Evolutionary conservation across 2,797 vertebrate genomes (phyloP).

Genomic region (Paratrypauchen microcephalus): DNA sequence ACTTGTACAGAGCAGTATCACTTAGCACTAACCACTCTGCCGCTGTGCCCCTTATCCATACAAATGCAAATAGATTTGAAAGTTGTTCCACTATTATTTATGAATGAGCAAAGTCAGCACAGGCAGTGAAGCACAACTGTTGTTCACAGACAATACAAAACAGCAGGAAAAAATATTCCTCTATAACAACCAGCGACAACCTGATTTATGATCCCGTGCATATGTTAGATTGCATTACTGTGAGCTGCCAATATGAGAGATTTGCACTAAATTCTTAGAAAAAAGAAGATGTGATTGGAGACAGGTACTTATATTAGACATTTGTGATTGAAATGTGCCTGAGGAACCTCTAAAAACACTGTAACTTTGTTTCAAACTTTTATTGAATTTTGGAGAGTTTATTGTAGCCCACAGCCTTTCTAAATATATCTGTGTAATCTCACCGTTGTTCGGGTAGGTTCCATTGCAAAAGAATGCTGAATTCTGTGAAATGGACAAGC

Average conservation of each 20-base stretch:
- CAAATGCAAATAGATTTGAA: neutral
- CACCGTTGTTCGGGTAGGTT: too few species aligned
- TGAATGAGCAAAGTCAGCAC: slow-evolving; percentile 7
- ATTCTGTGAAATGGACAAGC: too few species aligned
- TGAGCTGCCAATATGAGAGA: neutral
- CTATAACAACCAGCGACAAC: neutral
- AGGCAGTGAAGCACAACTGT: slow-evolving; percentile 5
- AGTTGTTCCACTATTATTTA: neutral
- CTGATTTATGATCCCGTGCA: neutral
- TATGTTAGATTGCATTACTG: neutral
- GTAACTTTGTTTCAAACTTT: neutral
- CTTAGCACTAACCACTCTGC: neutral
- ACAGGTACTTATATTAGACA: neutral
- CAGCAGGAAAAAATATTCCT: neutral
- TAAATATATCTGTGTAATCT: too few species aligned
- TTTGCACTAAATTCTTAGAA: slow-evolving; percentile 1
- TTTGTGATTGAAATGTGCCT: slow-evolving; percentile 4
- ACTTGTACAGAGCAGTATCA: too few species aligned
- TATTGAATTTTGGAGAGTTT: neutral
- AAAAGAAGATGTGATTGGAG: neutral
- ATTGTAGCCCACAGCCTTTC: neutral
- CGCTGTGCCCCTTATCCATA: neutral
- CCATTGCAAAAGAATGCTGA: too few species aligned
- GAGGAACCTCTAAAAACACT: neutral
- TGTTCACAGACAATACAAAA: slow-evolving; percentile 12